These are phyloP conservation scores for Cheilosia urbana DNA, from an alignment of 2,888 invertebrate genomes.

Conservation along the genomic window DNA sequence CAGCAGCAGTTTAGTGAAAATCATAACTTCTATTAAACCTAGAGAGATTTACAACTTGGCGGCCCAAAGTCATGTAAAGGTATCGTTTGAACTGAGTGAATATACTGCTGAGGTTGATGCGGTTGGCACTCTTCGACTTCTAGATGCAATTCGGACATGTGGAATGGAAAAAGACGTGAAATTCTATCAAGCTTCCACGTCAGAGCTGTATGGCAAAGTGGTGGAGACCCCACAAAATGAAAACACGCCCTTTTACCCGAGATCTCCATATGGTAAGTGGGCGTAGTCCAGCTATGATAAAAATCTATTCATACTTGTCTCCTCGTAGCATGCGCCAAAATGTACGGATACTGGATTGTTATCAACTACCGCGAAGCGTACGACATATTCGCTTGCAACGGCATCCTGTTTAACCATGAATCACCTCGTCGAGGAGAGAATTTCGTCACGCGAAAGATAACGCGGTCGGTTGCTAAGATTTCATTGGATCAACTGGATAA, in stretches of 20 bases:
- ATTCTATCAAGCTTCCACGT: slow-evolving; percentile 98
- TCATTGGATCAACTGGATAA: slow-evolving; percentile 92
- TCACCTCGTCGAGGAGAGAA: slow-evolving; percentile 98
- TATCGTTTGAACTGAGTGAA: slow-evolving; percentile 99
- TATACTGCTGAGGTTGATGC: slow-evolving; percentile 99
- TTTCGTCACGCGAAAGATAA: slow-evolving; percentile 99
- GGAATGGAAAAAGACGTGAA: slow-evolving; percentile 91
- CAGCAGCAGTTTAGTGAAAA: slow-evolving; percentile 95
- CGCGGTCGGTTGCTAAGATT: slow-evolving; percentile 98
- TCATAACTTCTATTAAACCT: slow-evolving; percentile 89
- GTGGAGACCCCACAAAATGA: slow-evolving; percentile 96
- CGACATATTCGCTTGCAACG: slow-evolving; percentile 97
- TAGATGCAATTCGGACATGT: slow-evolving; percentile 96
- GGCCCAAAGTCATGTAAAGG: slow-evolving; percentile 99
- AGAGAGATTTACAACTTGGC: slow-evolving; percentile 99
- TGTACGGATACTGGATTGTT: slow-evolving; percentile 98
- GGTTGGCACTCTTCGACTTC: slow-evolving; percentile 94
- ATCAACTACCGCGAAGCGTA: slow-evolving; percentile 98
- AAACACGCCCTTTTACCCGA: slow-evolving; percentile 97
- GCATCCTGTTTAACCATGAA: slow-evolving; percentile 98
- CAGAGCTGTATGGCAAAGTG: slow-evolving; percentile 97
- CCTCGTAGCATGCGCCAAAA: slow-evolving; percentile 93
- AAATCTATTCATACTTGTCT: neutral
- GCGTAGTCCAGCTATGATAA: neutral
- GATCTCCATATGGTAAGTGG: slow-evolving; percentile 95